phyloP scores from a whole-genome alignment of 2,888 invertebrate species.

The Schizaphis graminum region DNA sequence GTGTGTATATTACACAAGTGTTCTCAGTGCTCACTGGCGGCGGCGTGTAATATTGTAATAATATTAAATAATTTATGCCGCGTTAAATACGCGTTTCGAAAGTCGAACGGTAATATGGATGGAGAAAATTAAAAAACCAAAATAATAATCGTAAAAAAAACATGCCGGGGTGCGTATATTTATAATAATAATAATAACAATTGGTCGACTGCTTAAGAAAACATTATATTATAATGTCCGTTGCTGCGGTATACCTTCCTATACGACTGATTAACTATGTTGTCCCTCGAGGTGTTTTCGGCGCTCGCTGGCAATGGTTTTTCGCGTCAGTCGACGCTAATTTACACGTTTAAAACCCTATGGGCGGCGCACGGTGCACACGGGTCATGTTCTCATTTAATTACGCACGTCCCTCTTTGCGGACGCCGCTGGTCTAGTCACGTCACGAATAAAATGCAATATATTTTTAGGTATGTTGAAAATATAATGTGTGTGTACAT shows the following conservation, averaged over 20 bases:
- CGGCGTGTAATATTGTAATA: conserved; percentile 13
- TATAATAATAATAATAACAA: neutral
- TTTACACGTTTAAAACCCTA: conserved; percentile 26
- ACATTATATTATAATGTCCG: conserved; percentile 11
- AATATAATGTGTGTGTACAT: neutral
- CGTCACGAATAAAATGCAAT: neutral
- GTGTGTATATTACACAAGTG: neutral
- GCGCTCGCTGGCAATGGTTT: neutral
- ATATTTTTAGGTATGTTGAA: neutral
- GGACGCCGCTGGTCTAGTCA: neutral
- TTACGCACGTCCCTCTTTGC: neutral
- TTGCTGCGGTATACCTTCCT: neutral
- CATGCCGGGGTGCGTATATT: neutral
- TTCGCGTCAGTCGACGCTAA: conserved; percentile 45
- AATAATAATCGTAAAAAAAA: conserved; percentile 11
- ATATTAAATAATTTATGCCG: conserved; percentile 41
- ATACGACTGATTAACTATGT: conserved; percentile 45
- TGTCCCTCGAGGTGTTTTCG: conserved; percentile 48
- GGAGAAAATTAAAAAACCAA: conserved; percentile 36
- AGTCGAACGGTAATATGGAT: neutral
- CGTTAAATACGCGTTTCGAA: conserved; percentile 42
- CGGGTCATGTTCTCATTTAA: neutral
- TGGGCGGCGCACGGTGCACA: neutral
- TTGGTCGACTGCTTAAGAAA: neutral
- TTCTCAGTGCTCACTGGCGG: neutral